Base-by-base conservation (phyloP, 2,113 vertebrate species). In the Sinocyclocheilus maitianheensis region DNA sequence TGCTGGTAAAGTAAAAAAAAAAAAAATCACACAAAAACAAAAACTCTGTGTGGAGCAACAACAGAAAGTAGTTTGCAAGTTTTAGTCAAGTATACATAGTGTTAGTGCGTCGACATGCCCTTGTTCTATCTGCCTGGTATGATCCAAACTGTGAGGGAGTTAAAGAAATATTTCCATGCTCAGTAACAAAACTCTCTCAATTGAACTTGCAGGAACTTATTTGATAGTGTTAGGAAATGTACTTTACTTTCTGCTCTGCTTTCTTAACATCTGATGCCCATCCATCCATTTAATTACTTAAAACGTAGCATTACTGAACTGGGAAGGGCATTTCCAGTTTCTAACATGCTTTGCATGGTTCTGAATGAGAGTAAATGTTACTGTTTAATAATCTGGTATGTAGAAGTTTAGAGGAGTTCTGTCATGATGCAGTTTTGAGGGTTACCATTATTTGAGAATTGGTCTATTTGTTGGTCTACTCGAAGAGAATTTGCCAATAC, bases 1-100 rank as follows among this genome's bases (percentile, higher is more conserved):
- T 40, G 55, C 58, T 22, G 63, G 55, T 22, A 37, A 79, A 86
- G 43, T 22, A 4, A 62, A 62, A 53, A 79, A 69, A 34, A 53
- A 10, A 34, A 34, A 5, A 37, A 65, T 63, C 53, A 24, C 24
- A 82, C 43, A 69, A 69, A 46, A n/a, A 83, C 37, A 77, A 81
- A 74, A 88, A 40, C 72, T 85, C 12, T 69, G 16, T 74, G 65
- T 85, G 75, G 75, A 34, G 60, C 76, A 84, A 84, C 81, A 80
- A 4, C 55, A 5, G n/a, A 74, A 80, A 81, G 69, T 43, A n/a
- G 26, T 55, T 51, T 18, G 26, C 22, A 34, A 30, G 20, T 34
- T 40, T 67, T 22, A 79, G 43, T 58, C 40, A 34, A 51, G 26
- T 18, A 60, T 46, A 76, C 46, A 77, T 34, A 30, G 76, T 76